Conservation (phyloP, 1,140 invertebrate genomes). For the Anoplolepis gracilipes region DNA sequence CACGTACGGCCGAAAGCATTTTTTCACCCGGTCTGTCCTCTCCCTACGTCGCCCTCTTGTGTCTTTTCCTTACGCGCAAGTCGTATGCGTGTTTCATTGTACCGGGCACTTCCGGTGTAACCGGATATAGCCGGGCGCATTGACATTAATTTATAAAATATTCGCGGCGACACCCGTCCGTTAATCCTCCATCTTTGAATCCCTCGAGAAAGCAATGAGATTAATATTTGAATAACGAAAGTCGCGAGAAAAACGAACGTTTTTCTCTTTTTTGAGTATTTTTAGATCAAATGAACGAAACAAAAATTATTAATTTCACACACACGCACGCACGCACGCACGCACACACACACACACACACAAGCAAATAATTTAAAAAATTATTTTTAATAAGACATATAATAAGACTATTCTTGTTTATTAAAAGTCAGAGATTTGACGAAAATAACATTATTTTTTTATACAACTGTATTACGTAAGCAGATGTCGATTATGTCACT, state of each 20-base stretch:
- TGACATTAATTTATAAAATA: conserved; percentile 85
- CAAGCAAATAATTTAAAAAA: no score
- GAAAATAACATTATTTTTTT: conserved; percentile 35
- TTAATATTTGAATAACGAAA: conserved; percentile 4
- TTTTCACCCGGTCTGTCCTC: conserved; percentile 64
- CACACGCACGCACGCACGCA: no score
- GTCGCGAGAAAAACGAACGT: not conserved
- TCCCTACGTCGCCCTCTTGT: conserved; percentile 36
- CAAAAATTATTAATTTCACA: not conserved
- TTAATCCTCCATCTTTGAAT: conserved; percentile 24
- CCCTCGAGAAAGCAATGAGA: not conserved
- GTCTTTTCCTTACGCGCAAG: conserved; percentile 58
- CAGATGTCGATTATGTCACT: conserved; percentile 24
- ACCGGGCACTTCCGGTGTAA: conserved; percentile 81
- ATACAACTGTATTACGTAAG: not conserved
- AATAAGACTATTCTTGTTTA: not conserved
- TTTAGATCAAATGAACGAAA: not conserved
- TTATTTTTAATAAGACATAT: not conserved
- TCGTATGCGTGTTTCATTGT: conserved; percentile 75
- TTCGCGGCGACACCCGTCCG: conserved; percentile 75
- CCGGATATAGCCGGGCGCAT: conserved; percentile 80
- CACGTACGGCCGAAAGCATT: conserved; percentile 68
- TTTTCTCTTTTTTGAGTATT: not conserved
- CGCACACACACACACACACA: no score
- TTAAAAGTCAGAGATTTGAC: not conserved